These are phyloP conservation scores for Lutjanus argentimaculatus DNA, from an alignment of 2,797 vertebrate species.

Conservation along the genomic window DNA sequence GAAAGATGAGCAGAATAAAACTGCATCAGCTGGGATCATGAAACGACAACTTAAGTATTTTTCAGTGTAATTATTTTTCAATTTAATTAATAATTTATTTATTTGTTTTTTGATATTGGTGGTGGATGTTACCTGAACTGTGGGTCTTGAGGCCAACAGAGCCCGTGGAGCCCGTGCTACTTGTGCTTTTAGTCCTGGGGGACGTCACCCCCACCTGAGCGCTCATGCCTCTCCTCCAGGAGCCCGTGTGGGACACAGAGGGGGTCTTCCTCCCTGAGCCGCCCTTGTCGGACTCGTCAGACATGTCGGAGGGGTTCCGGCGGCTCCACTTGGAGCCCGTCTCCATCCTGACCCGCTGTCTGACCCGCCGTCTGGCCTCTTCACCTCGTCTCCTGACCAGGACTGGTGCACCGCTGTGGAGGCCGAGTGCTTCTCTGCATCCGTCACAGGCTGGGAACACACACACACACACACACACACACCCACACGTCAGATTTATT, in stretches of 20 bases:
- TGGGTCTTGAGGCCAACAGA: slow-evolving; percentile 88
- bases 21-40: neutral
- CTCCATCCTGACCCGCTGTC: slow-evolving; percentile 94
- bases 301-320: slow-evolving; percentile 93
- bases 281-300: slow-evolving; percentile 96
- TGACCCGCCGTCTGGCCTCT: slow-evolving; percentile 91
- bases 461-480: slow-evolving; percentile 50
- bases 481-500: slow-evolving; percentile 46
- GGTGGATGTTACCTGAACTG: slow-evolving; percentile 88
- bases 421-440: slow-evolving; percentile 94
- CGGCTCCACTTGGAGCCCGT: slow-evolving; percentile 90
- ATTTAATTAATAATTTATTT: neutral
- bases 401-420: slow-evolving; percentile 85
- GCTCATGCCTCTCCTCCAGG: slow-evolving; percentile 96
- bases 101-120: neutral
- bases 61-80: neutral
- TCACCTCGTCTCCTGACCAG: slow-evolving; percentile 93
- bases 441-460: slow-evolving; percentile 87
- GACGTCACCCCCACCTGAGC: slow-evolving; percentile 96
- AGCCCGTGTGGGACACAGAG: slow-evolving; percentile 93
- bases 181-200: slow-evolving; percentile 90
- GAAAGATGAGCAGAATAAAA: neutral
- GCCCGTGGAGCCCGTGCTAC: slow-evolving; percentile 78
- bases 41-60: neutral
- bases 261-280: slow-evolving; percentile 90